phyloP scores from a whole-genome alignment of 2,113 vertebrate species.

The Carassius auratus region DNA sequence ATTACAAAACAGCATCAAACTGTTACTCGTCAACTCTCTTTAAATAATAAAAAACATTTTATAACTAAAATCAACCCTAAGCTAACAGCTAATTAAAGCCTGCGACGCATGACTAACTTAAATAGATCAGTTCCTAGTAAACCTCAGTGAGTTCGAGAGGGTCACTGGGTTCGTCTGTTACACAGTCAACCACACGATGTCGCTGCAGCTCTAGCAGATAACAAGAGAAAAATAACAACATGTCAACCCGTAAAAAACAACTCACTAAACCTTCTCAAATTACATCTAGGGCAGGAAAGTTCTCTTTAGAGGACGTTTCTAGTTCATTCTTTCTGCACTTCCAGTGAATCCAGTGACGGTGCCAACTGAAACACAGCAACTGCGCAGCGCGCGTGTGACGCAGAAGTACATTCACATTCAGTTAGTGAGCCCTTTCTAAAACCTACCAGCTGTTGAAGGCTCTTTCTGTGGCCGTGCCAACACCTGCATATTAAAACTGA shows the following conservation, averaged over 20 bases:
- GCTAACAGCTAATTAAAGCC: background rate
- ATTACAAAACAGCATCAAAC: too few relatives aligned
- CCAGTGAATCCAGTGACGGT: constrained; percentile 52
- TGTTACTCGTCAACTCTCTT: too few relatives aligned
- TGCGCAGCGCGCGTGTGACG: constrained; percentile 55
- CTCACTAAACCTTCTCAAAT: constrained; percentile 57
- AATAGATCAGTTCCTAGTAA: constrained; percentile 14
- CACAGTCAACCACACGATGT: constrained; percentile 63
- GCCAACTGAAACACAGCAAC: constrained; percentile 36
- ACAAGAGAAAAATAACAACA: constrained; percentile 1
- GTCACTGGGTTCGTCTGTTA: constrained; percentile 27
- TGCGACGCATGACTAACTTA: background rate
- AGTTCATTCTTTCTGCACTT: constrained; percentile 68
- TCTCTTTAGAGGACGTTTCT: constrained; percentile 62
- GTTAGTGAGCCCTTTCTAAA: constrained; percentile 37
- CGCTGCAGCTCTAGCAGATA: constrained; percentile 36
- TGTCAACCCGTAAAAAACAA: constrained; percentile 33
- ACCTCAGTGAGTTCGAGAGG: background rate
- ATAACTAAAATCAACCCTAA: background rate
- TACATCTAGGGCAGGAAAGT: constrained; percentile 60
- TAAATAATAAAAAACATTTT: too few relatives aligned
- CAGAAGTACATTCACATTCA: constrained; percentile 58
- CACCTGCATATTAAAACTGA: constrained; percentile 41
- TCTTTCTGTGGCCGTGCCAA: constrained; percentile 54
- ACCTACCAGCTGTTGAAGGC: constrained; percentile 70